Evolutionary conservation across 1,140 invertebrate species (phyloP), one percentile per base, ranked within the genome.

Genomic region (Drosophila melanica): DNA sequence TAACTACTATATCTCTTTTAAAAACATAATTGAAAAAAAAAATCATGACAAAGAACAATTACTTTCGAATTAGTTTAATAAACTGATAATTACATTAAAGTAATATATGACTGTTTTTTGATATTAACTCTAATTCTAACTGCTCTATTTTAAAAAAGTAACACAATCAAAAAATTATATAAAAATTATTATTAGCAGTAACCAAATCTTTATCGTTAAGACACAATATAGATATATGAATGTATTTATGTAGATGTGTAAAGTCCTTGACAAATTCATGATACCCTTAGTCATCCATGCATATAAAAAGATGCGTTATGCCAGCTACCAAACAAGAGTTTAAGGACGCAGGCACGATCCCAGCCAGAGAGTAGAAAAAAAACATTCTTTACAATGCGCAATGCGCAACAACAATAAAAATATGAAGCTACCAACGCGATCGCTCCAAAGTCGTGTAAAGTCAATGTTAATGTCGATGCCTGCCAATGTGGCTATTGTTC

Each of bases 391-490:
- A 82, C 84, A 87, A 89, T 86, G 82, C 77, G 73, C 72, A 55
- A 51, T 37, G 48, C 48, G 66, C 67, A 86, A 87, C 78, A 87
- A 89, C 85, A 89, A 89, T 90, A 89, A 89, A 89, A 89, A 89
- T 89, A 89, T 89, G 85, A 89, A 84, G 84, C 79, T 87, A 77
- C 79, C 82, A 81, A 81, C 55, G 76, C 80, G 72, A 79, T 71
- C 59, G 84, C 67, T 79, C 74, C 69, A 64, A 81, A 91, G 79
- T 91, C 90, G 90, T 91, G 90, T 90, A 87, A 91, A 90, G 84
- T 90, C 90, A 91, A 90, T 90, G 90, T 91, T 91, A 91, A 91
- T 90, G 87, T 86, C 76, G 69, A 76, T 82, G 84, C 75, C 79
- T 87, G 64, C 59, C 75, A 79, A 79, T 73, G 77, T 69, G 69